Evolutionary conservation across 2,113 vertebrate genomes (phyloP).

Genomic region (Spheniscus mendiculus): DNA sequence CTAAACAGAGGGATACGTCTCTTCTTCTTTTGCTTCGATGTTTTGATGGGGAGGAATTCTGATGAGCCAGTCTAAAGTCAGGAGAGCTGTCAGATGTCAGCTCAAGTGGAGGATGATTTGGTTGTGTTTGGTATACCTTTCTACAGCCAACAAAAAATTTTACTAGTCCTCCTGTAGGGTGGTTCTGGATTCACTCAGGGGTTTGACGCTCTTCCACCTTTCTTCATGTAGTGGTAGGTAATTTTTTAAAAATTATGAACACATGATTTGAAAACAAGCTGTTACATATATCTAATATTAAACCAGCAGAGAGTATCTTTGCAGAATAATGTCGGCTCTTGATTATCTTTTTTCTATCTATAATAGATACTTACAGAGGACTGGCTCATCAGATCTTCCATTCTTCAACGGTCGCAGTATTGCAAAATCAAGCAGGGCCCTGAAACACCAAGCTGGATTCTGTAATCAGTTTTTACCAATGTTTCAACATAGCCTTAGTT

Average conservation of each 20-base stretch:
- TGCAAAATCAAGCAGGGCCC: neutral
- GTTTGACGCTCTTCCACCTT: neutral
- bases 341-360: neutral
- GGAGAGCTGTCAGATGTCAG: neutral
- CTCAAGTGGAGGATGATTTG: neutral
- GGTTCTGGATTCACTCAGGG: neutral
- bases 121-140: neutral
- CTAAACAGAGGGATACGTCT: neutral
- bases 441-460: constrained; percentile 9
- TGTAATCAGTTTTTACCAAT: constrained; percentile 23
- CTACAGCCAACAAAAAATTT: neutral
- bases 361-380: neutral
- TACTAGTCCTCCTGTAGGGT: neutral
- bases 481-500: constrained; percentile 32
- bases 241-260: neutral
- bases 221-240: neutral
- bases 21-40: neutral
- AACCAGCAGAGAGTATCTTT: neutral
- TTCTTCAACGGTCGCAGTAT: neutral
- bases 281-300: neutral
- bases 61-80: neutral
- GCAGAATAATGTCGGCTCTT: neutral
- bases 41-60: neutral
- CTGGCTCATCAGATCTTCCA: constrained; percentile 3
- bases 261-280: neutral